Evolutionary conservation across 2,797 vertebrate genomes (phyloP).

Genomic region (Paedocypris micromegethes): DNA sequence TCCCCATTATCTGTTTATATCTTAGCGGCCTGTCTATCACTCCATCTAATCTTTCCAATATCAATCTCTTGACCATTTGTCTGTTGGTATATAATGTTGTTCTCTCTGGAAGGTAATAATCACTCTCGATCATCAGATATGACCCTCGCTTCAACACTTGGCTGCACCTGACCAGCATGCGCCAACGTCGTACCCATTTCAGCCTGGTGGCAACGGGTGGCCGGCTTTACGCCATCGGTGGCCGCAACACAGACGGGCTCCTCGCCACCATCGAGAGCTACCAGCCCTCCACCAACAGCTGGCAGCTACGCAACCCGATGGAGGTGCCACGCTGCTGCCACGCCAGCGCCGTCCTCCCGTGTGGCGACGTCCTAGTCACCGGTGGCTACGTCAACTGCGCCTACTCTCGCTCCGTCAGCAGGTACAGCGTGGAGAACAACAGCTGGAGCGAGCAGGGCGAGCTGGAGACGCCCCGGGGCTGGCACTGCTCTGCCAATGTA

Average conservation of each 20-base stretch:
- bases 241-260: constrained; percentile 73
- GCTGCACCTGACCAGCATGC: constrained; percentile 80
- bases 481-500: constrained; percentile 71
- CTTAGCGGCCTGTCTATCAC: too few species aligned
- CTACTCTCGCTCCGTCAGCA: constrained; percentile 73
- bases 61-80: too few species aligned
- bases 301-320: constrained; percentile 75
- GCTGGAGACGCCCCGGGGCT: constrained; percentile 74
- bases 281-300: constrained; percentile 74
- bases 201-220: constrained; percentile 73
- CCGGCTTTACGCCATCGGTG: constrained; percentile 75
- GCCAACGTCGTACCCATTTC: constrained; percentile 80
- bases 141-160: constrained; percentile 82
- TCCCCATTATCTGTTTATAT: too few species aligned
- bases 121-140: constrained; percentile 59
- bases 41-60: too few species aligned
- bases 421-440: constrained; percentile 65
- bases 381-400: constrained; percentile 79
- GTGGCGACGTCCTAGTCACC: constrained; percentile 72
- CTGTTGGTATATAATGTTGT: too few species aligned
- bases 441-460: constrained; percentile 66
- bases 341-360: constrained; percentile 65
- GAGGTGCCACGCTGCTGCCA: constrained; percentile 80
- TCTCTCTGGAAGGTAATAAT: background rate
- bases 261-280: constrained; percentile 77